These are phyloP conservation scores for Amiota mariae DNA, from an alignment of 2,888 invertebrate species.

Conservation along the genomic window DNA sequence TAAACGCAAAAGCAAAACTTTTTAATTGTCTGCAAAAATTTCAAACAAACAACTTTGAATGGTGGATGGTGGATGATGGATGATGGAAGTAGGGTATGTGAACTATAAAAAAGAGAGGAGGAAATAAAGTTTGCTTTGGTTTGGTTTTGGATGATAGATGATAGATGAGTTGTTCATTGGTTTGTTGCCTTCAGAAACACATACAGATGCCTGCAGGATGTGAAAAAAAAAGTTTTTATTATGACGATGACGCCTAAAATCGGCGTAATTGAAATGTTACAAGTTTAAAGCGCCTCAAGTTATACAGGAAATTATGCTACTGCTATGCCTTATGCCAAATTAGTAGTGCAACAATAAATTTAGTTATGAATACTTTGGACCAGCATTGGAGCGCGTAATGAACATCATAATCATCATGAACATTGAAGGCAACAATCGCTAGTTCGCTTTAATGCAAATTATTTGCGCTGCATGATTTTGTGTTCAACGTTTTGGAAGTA, in stretches of 20 bases:
- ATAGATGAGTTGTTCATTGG: not conserved
- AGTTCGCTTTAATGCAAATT: conserved; percentile 8
- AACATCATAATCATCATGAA: not conserved
- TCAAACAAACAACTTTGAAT: not conserved
- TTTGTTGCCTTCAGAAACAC: conserved; percentile 1
- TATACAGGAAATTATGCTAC: conserved; percentile 9
- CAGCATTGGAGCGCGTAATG: not conserved
- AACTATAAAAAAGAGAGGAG: not conserved
- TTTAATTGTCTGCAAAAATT: conserved; percentile 17
- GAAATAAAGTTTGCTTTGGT: not conserved
- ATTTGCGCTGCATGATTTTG: conserved; percentile 17
- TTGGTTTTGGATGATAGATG: not conserved
- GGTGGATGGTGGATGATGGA: not conserved
- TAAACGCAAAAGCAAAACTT: conserved; percentile 15
- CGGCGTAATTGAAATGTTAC: conserved; percentile 20
- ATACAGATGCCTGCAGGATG: not conserved
- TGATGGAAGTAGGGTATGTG: not conserved
- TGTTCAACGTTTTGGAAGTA: conserved; percentile 23
- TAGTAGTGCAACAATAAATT: not conserved
- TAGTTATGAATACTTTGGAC: not conserved
- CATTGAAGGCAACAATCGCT: not conserved
- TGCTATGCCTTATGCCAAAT: not conserved
- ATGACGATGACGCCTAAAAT: not conserved
- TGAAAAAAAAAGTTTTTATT: not conserved
- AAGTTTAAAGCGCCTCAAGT: conserved; percentile 15